These are phyloP conservation scores for Maniola hyperantus DNA, from an alignment of 2,888 invertebrate species.

Conservation along the genomic window DNA sequence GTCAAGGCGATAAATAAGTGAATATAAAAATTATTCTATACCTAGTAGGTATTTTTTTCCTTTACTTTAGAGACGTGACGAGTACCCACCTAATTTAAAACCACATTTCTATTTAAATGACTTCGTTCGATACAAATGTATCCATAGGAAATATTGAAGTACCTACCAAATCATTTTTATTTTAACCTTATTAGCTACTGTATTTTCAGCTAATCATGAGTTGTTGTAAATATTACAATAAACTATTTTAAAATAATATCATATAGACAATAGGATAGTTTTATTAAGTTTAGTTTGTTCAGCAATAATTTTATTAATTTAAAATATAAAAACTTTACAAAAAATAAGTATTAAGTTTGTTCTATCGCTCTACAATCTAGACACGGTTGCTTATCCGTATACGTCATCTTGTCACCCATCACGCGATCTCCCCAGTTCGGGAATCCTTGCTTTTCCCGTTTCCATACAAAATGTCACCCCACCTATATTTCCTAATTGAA, in stretches of 20 bases:
- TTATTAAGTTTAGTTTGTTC: too few relatives aligned
- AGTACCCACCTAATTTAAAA: neutral
- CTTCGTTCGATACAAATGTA: too few relatives aligned
- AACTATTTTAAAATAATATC: too few relatives aligned
- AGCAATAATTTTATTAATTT: neutral
- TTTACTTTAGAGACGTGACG: neutral
- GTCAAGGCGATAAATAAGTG: neutral
- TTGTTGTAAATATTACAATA: too few relatives aligned
- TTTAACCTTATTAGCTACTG: too few relatives aligned
- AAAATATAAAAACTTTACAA: neutral
- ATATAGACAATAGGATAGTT: too few relatives aligned
- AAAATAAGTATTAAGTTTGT: slow-evolving; percentile 54
- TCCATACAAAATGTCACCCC: slow-evolving; percentile 36
- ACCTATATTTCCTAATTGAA: slow-evolving; percentile 43
- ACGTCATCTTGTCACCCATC: slow-evolving; percentile 77
- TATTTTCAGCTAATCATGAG: too few relatives aligned
- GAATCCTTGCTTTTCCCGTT: slow-evolving; percentile 38
- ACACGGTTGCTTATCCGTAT: slow-evolving; percentile 69
- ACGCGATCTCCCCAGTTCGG: slow-evolving; percentile 49
- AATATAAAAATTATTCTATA: neutral
- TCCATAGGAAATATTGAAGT: too few relatives aligned
- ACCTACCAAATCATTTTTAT: too few relatives aligned
- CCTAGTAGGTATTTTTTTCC: neutral
- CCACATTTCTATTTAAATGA: neutral
- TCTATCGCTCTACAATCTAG: slow-evolving; percentile 45